phyloP scores from a whole-genome alignment of 1,140 invertebrate species.

The Trinorchestia longiramus region DNA sequence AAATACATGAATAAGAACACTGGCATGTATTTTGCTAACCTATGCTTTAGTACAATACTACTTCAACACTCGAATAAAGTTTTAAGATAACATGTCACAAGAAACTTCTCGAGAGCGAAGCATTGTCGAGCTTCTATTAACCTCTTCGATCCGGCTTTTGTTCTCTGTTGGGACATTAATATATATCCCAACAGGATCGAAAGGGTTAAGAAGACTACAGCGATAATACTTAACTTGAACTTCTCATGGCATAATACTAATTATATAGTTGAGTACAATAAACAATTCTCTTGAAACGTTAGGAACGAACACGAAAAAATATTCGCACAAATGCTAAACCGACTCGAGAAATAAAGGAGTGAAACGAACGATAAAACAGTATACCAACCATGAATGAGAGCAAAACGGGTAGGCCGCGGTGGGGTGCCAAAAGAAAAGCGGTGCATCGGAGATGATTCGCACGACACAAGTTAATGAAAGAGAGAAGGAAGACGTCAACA shows the following conservation, averaged over 20 bases:
- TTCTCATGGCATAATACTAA: no score
- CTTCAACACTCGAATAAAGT: background rate
- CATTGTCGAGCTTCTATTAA: background rate
- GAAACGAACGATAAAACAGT: background rate
- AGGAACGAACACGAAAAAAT: background rate
- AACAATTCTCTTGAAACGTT: no score
- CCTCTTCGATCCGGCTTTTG: no score
- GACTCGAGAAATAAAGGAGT: background rate
- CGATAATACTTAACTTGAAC: no score
- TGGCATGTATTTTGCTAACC: background rate
- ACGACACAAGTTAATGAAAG: background rate
- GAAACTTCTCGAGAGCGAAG: background rate
- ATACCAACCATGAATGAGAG: background rate
- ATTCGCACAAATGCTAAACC: background rate
- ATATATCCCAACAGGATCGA: no score
- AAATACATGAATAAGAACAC: background rate
- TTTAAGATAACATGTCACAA: background rate
- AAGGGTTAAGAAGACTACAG: no score
- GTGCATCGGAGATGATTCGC: background rate
- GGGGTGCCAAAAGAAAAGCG: background rate
- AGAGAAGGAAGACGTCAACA: background rate
- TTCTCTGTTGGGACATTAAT: no score
- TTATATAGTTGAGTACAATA: no score
- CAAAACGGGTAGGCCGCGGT: background rate
- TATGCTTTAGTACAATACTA: background rate